A percentile compares a stretch with the other conserved stretches of the same genome.
Conservation (phyloP, 2,797 vertebrate species). For the Calcarius lapponicus region DNA sequence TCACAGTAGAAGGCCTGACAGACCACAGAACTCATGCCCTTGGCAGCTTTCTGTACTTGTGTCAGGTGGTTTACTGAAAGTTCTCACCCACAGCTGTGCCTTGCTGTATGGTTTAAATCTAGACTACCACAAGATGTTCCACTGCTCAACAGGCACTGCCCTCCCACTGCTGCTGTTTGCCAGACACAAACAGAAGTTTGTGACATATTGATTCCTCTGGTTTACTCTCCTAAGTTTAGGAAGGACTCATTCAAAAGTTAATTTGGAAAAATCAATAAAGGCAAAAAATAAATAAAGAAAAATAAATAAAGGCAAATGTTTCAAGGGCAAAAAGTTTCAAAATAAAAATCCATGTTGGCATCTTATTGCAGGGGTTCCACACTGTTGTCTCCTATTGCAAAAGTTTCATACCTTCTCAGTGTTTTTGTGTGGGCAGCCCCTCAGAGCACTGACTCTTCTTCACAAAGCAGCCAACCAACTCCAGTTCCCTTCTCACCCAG, state of each 20-base stretch:
- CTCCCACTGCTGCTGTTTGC: background rate
- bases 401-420: too few species aligned
- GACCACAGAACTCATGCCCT: background rate
- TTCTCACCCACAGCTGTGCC: background rate
- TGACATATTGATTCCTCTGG: constrained; percentile 2
- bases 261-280: constrained; percentile 46
- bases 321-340: constrained; percentile 39
- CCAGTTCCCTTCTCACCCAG: accelerated
- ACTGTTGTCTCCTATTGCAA: too few species aligned
- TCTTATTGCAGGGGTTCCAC: too few species aligned
- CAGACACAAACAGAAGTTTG: constrained; percentile 8
- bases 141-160: background rate
- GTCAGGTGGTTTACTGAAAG: background rate
- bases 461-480: too few species aligned
- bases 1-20: background rate
- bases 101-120: background rate
- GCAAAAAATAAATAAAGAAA: constrained; percentile 31
- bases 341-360: background rate
- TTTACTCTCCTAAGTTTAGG: constrained; percentile 23
- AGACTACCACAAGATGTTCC: background rate
- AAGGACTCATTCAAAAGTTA: background rate
- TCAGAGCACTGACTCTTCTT: too few species aligned
- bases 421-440: too few species aligned
- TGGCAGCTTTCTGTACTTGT: background rate
- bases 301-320: constrained; percentile 34